Conservation (phyloP, 1,140 invertebrate species). For the Rhynchophorus ferrugineus region DNA sequence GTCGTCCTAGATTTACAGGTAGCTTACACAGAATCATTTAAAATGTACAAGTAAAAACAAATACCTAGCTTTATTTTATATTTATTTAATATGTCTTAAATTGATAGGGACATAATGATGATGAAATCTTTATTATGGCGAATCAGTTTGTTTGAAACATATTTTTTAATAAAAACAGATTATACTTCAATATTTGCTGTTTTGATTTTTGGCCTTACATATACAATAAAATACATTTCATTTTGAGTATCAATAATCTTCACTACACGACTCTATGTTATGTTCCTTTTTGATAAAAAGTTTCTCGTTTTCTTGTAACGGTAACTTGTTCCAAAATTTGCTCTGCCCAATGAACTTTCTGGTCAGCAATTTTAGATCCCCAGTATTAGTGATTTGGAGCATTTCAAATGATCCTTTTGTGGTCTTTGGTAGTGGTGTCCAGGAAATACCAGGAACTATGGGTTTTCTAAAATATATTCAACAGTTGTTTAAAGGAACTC, state of each 20-base stretch:
- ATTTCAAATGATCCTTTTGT: constrained; percentile 9
- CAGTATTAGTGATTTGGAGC: constrained; percentile 15
- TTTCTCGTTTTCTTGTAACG: constrained; percentile 27
- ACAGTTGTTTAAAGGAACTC: too few species aligned
- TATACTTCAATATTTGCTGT: background rate
- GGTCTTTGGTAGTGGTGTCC: constrained; percentile 24
- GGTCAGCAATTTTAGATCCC: constrained; percentile 10
- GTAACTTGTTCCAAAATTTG: constrained; percentile 26
- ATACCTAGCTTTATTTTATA: constrained; percentile 11
- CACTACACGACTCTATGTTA: too few species aligned
- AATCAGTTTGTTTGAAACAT: background rate
- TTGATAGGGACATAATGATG: background rate
- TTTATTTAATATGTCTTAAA: constrained; percentile 4
- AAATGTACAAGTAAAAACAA: constrained; percentile 8
- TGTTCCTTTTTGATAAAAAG: constrained; percentile 8
- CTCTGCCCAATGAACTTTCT: constrained; percentile 19
- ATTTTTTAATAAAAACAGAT: background rate
- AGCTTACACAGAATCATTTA: too few species aligned
- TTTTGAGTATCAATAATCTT: too few species aligned
- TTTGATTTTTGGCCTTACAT: background rate
- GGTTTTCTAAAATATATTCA: constrained; percentile 16
- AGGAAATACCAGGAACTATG: constrained; percentile 10
- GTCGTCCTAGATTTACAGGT: too few species aligned
- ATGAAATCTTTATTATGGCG: background rate
- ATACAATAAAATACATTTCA: background rate